A percentile compares a stretch with the other conserved stretches of the same genome.
phyloP scores from a whole-genome alignment of 92 coral and sea anemone species.

The Montipora capitata region DNA sequence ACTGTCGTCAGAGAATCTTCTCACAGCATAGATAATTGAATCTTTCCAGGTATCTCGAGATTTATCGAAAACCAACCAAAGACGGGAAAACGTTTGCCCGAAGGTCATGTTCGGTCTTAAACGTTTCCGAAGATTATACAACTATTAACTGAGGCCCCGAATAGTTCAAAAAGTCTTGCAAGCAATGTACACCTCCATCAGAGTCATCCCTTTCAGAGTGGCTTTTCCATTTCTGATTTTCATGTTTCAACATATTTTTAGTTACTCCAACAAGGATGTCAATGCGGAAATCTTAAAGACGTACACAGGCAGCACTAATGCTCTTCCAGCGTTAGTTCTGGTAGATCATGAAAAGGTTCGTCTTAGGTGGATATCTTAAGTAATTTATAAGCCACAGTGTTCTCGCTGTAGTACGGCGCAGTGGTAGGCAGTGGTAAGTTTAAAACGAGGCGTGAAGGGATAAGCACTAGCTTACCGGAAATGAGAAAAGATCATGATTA shows the following conservation, averaged over 20 bases:
- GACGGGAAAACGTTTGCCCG: background rate
- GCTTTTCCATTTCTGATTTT: too few relatives aligned
- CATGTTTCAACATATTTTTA: background rate
- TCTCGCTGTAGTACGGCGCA: too few relatives aligned
- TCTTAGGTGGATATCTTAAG: background rate
- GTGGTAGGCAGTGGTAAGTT: too few relatives aligned
- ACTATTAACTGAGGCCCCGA: background rate
- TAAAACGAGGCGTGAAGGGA: too few relatives aligned
- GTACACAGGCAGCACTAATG: conserved; percentile 73
- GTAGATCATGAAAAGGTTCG: conserved; percentile 82
- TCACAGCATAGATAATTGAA: too few relatives aligned
- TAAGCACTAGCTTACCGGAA: too few relatives aligned
- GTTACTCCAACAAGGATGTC: conserved; percentile 77
- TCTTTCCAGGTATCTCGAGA: too few relatives aligned
- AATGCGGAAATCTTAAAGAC: conserved; percentile 82
- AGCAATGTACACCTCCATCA: background rate
- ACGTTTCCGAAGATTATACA: background rate
- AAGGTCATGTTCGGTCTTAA: background rate
- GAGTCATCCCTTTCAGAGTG: background rate
- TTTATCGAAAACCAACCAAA: background rate
- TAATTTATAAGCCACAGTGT: background rate
- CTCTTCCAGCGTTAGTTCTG: conserved; percentile 76
- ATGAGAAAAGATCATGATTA: too few relatives aligned
- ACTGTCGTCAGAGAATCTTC: too few relatives aligned
- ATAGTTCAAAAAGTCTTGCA: background rate